These are phyloP conservation scores for Pituophis catenifer DNA, from an alignment of 2,113 vertebrate species.

Conservation along the genomic window DNA sequence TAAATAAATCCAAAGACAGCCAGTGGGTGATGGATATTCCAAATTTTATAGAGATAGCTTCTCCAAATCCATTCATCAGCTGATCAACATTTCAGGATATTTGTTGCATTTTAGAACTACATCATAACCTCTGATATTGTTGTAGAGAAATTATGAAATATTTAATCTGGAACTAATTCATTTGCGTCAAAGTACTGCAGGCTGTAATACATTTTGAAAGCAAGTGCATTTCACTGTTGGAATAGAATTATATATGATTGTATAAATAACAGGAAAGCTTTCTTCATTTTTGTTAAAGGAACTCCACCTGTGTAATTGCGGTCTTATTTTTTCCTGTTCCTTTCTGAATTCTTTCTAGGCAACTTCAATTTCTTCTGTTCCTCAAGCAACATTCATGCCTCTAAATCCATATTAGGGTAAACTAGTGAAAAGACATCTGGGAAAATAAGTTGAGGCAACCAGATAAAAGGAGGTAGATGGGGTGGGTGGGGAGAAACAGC, in stretches of 20 bases:
- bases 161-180: not conserved
- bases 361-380: constrained; percentile 31
- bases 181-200: not conserved
- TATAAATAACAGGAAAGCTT: not conserved
- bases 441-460: constrained; percentile 44
- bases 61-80: not conserved
- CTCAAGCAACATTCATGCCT: constrained; percentile 34
- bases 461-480: not conserved
- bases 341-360: constrained; percentile 36
- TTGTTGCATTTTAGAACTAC: not conserved
- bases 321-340: not conserved
- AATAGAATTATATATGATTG: not conserved
- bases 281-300: not conserved
- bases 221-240: rapidly evolving
- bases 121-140: not conserved
- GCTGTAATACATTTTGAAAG: constrained; percentile 9
- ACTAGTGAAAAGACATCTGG: constrained; percentile 48
- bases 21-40: not conserved
- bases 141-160: not conserved
- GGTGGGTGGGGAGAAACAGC: not conserved
- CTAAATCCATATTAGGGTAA: constrained; percentile 12
- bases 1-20: not conserved
- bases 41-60: not conserved
- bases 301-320: not conserved
- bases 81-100: not conserved